phyloP scores from a whole-genome alignment of 1,140 invertebrate species.

The Lysiphlebus fabarum region DNA sequence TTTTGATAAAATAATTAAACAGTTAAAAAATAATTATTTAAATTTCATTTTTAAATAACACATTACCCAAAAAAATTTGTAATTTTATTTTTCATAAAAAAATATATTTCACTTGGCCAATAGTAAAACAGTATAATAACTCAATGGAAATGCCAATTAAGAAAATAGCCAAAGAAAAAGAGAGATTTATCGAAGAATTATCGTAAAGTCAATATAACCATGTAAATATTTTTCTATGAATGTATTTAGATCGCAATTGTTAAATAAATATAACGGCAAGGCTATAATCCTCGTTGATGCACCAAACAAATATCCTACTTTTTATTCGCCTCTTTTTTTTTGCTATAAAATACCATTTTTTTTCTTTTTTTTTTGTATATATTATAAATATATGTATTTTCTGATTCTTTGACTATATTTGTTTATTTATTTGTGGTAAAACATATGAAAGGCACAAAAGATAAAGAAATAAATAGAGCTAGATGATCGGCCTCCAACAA shows the following conservation, averaged over 20 bases:
- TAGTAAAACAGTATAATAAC: slow-evolving; percentile 14
- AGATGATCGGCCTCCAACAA: slow-evolving; percentile 30
- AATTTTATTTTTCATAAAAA: no score
- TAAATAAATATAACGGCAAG: slow-evolving; percentile 19
- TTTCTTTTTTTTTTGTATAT: not conserved
- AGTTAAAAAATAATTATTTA: no score
- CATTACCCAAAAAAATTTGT: no score
- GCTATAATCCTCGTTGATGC: slow-evolving; percentile 18
- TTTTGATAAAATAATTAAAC: no score
- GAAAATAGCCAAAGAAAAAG: slow-evolving; percentile 20
- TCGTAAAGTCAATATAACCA: slow-evolving; percentile 28
- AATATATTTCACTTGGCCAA: no score
- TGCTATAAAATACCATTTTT: no score
- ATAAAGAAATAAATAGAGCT: slow-evolving; percentile 12
- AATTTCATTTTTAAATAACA: no score
- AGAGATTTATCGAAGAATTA: slow-evolving; percentile 28
- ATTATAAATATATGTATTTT: slow-evolving; percentile 7
- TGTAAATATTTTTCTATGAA: slow-evolving; percentile 42
- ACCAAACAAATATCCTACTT: not conserved
- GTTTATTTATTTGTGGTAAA: not conserved
- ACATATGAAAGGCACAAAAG: slow-evolving; percentile 9
- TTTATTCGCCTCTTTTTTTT: no score
- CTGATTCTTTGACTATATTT: not conserved
- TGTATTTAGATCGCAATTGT: slow-evolving; percentile 43
- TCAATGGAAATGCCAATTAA: slow-evolving; percentile 24